Evolutionary conservation across 2,888 invertebrate genomes (phyloP), one percentile per base, ranked within the genome.

Genomic region (Phaedon cochleariae): DNA sequence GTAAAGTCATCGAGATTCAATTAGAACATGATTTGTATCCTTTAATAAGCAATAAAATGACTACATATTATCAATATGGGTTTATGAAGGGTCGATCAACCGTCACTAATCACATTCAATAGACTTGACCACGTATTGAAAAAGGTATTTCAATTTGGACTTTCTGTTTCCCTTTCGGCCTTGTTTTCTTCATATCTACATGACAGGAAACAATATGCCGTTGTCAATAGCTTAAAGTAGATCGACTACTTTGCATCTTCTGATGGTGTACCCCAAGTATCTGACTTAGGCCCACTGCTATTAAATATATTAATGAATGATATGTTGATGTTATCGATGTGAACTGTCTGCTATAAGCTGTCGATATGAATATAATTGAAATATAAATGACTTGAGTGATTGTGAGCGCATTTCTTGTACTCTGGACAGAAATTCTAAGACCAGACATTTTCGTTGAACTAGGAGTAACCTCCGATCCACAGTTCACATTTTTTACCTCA

Each of bases 191-290:
- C 53, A 10, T 53, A 53, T 31, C 26, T 53, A 12, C n/a, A 26
- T 26, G 31, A 53, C 53, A 22, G 53, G 18, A 53, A 26, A 53
- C 29, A 53, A 53, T 53, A 53, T 26, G 53, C 29, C 18, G 9
- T 29, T n/a, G 18, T 26, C 18, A 53, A 53, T 29, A 29, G 26
- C 22, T 53, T 26, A 7, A 53, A 22, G 15, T 53, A 2, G 1
- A 6, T 29, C 18, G 26, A 53, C 22, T 53, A 29, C 31, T 12
- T 53, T 15, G 53, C 53, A 29, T 15, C 53, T 3, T 53, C 53
- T 21, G n/a, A n/a, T n/a, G 53, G 53, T 18, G 53, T 53, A 53
- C 53, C 53, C 18, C 53, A 53, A 53, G 53, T 12, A 10, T 29
- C 29, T 31, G 17, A 29, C 17, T 17, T 53, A 18, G 53, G 53